A percentile compares a stretch with the other conserved stretches of the same genome.
phyloP scores from a whole-genome alignment of 1,140 invertebrate species.

The Drosophila persimilis region DNA sequence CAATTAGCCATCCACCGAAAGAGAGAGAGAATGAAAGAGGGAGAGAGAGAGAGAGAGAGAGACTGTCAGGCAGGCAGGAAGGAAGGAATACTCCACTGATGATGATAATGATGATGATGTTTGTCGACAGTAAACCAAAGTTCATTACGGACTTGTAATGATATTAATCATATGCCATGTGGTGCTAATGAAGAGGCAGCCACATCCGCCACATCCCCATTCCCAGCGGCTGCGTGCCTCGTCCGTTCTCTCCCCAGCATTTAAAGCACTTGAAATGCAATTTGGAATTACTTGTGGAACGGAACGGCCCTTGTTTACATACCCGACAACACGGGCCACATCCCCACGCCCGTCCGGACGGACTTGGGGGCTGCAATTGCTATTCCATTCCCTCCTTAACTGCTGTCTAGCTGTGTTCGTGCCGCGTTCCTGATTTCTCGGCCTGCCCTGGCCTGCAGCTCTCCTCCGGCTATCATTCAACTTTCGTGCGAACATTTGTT shows the following conservation, averaged over 20 bases:
- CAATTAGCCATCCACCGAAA: constrained; percentile 43
- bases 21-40: no score
- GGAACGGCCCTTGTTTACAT: constrained; percentile 68
- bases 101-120: constrained; percentile 1
- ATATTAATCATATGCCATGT: constrained; percentile 76
- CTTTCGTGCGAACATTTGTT: constrained; percentile 63
- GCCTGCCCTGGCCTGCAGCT: constrained; percentile 2
- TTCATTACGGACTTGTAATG: constrained; percentile 48
- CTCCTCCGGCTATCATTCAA: constrained; percentile 68
- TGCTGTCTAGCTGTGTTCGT: constrained; percentile 1
- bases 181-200: constrained; percentile 52
- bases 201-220: background rate
- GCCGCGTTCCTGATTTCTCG: constrained; percentile 58
- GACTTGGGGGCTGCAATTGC: constrained; percentile 43
- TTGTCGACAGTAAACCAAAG: constrained; percentile 19
- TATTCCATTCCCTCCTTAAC: constrained; percentile 25
- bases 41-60: no score
- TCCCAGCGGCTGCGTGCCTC: background rate
- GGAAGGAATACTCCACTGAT: constrained; percentile 12
- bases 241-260: constrained; percentile 24
- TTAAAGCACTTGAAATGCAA: constrained; percentile 71
- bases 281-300: constrained; percentile 60
- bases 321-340: constrained; percentile 30
- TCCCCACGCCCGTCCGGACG: constrained; percentile 6
- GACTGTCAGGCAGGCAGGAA: constrained; percentile 12